Conservation (phyloP, 1,140 invertebrate genomes). For the Ruditapes philippinarum region DNA sequence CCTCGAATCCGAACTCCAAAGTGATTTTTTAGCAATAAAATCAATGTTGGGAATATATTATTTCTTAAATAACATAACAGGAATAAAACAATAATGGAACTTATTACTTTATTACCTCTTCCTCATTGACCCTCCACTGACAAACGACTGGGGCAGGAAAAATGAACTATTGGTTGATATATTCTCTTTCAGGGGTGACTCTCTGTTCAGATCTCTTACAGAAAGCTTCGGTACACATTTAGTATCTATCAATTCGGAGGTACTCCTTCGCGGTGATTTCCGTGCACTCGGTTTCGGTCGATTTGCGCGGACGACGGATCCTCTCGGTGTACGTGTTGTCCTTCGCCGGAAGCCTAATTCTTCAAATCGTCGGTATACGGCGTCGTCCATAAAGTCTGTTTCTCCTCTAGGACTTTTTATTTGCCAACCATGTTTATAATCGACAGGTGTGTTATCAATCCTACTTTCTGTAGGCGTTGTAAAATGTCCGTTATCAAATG, state of each 20-base stretch:
- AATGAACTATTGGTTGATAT: neutral
- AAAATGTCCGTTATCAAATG: slow-evolving; percentile 35
- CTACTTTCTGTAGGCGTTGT: slow-evolving; percentile 42
- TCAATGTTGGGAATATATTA: no score
- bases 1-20: no score
- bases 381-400: neutral
- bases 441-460: neutral
- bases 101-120: neutral
- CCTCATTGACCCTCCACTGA: neutral
- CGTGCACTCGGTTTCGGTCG: neutral
- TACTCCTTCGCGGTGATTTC: neutral
- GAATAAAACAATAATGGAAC: neutral
- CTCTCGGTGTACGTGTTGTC: slow-evolving; percentile 19
- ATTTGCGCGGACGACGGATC: neutral
- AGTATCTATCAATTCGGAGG: neutral
- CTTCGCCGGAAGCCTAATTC: slow-evolving; percentile 32
- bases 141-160: neutral
- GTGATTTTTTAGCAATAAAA: no score
- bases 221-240: neutral
- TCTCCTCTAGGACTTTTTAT: neutral
- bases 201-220: neutral
- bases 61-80: no score
- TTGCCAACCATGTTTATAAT: neutral
- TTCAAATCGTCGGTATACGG: slow-evolving; percentile 31
- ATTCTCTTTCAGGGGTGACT: neutral